These are phyloP conservation scores for Cheilosia urbana DNA, from an alignment of 2,888 invertebrate species.

Conservation along the genomic window DNA sequence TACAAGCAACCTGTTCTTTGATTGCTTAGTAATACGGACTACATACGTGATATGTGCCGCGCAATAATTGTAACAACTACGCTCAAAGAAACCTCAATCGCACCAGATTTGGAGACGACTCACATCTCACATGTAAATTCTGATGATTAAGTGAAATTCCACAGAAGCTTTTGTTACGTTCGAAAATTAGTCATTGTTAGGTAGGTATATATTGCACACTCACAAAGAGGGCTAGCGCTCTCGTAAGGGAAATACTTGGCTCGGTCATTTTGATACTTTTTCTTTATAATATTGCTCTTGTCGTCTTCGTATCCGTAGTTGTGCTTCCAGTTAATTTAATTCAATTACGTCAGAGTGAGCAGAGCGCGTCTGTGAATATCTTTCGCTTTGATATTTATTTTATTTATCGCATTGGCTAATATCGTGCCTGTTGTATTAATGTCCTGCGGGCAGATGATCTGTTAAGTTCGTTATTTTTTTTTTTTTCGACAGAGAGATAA, in stretches of 20 bases:
- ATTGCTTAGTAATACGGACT: background rate
- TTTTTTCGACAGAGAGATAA: slow-evolving; percentile 19
- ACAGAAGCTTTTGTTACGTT: slow-evolving; percentile 45
- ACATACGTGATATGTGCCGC: background rate
- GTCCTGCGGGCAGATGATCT: slow-evolving; percentile 35
- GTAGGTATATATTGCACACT: slow-evolving; percentile 16
- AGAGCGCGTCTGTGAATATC: slow-evolving; percentile 49
- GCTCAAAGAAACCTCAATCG: background rate
- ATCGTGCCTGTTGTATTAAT: slow-evolving; percentile 16
- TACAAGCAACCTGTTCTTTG: slow-evolving; percentile 45
- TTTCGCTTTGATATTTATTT: slow-evolving; percentile 4
- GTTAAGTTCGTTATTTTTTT: slow-evolving; percentile 18
- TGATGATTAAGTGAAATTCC: slow-evolving; percentile 73
- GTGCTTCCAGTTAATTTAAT: slow-evolving; percentile 26
- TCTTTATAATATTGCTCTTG: slow-evolving; percentile 4
- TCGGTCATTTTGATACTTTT: slow-evolving; percentile 58
- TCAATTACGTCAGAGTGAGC: slow-evolving; percentile 67
- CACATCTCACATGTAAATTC: slow-evolving; percentile 32
- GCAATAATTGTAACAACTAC: slow-evolving; percentile 13
- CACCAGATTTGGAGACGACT: background rate
- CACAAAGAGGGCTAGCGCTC: slow-evolving; percentile 19
- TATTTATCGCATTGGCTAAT: slow-evolving; percentile 56
- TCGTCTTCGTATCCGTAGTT: slow-evolving; percentile 3
- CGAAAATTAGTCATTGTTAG: slow-evolving; percentile 61
- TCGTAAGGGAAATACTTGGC: slow-evolving; percentile 52